Evolutionary conservation across 2,113 vertebrate genomes (phyloP).

Genomic region (Oryctolagus cuniculus): mOryCun1.1 NC_091432.1:93897501-93898000

Average conservation of each 20-base stretch:
- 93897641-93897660: neutral
- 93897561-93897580: neutral
- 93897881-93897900: neutral
- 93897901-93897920: neutral
- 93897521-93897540: neutral
- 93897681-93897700: too few relatives aligned
- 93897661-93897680: neutral
- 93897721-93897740: neutral
- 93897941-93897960: neutral
- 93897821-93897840: neutral
- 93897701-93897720: neutral
- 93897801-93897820: neutral
- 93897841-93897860: neutral
- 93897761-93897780: neutral
- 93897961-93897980: neutral
- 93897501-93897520: neutral
- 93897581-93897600: neutral
- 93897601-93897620: neutral
- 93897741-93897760: neutral
- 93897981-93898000: slow-evolving; percentile 39
- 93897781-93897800: slow-evolving; percentile 13
- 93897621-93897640: neutral
- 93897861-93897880: neutral
- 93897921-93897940: neutral
- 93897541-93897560: neutral